Percentiles rank a stretch among this genome's conserved stretches.
phyloP scores from a whole-genome alignment of 2,888 invertebrate genomes.

The Leptinotarsa haldemani region DNA sequence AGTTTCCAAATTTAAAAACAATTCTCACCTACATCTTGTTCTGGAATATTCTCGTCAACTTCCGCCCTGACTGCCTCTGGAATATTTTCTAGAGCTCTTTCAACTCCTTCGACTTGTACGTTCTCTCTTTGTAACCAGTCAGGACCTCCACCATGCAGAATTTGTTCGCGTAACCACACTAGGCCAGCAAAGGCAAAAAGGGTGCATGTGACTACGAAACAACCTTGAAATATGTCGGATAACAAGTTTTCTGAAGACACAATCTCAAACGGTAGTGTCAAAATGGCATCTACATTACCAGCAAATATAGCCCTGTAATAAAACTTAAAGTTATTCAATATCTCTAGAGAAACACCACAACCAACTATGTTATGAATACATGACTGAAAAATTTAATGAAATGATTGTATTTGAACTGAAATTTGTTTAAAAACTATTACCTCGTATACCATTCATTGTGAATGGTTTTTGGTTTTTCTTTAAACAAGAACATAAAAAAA shows the following conservation, averaged over 20 bases:
- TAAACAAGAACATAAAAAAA: no score
- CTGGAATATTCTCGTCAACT: constrained; percentile 55
- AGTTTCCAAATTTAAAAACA: background rate
- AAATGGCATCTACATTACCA: constrained; percentile 86
- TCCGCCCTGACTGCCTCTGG: constrained; percentile 56
- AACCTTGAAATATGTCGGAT: constrained; percentile 95
- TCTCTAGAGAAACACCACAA: background rate
- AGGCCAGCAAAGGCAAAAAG: constrained; percentile 95
- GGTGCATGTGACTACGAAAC: constrained; percentile 96
- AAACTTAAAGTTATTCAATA: background rate
- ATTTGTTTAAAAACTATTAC: no score
- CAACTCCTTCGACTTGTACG: constrained; percentile 62
- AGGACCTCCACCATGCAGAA: constrained; percentile 96
- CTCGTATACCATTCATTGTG: no score
- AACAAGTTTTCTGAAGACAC: constrained; percentile 93
- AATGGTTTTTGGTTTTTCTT: no score
- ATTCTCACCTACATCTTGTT: constrained; percentile 37
- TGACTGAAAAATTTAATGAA: background rate
- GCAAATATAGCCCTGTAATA: constrained; percentile 83
- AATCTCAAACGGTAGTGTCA: constrained; percentile 91
- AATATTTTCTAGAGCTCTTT: constrained; percentile 60
- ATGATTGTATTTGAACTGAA: no score
- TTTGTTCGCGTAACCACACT: constrained; percentile 98
- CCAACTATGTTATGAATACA: background rate
- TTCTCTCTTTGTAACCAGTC: constrained; percentile 92